Base-by-base conservation (phyloP, 1,140 invertebrate species). In the Sarcophaga peregrina region DNA sequence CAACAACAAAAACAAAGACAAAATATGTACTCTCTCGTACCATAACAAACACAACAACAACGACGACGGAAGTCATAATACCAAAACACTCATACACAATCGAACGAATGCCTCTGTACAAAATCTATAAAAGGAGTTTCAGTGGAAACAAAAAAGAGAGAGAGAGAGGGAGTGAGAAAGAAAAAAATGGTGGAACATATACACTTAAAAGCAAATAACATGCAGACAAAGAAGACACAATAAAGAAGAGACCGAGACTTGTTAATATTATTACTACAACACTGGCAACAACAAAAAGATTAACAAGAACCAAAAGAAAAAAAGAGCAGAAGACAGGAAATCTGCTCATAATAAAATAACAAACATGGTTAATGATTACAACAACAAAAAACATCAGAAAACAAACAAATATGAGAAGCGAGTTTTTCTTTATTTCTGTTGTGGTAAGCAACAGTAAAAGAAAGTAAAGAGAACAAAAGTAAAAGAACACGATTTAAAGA, bases 311-410 rank as follows among this genome's bases (percentile, higher is more conserved):
- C 9, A 73, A 58, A 3, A 7, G 13, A 58, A 13, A 68, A 25
- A 15, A 68, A 20, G 17, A 20, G 5, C 20, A 68, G 62, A 25
- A 68, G 15, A 45, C 37, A 15, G 82, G 72, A 74, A 54, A 74
- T 54, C 52, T 54, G 47, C 45, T 20, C 37, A 58, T 50, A 82
- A 62, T 76, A 54, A 82, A 82, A 74, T 73, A 74, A 76, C 75
- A 74, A 82, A 76, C 54, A 76, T 74, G 72, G 72, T 47, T 68
- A 74, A 72, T 82, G 48, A 75, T 54, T 72, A 74, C 48, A 82
- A 74, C 48, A 82, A 73, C 17, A 68, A 10, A 62, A 6, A 62
- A 62, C 54, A 62, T 7, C 54, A 2, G n/a, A 11, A 62, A 62
- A 68, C n/a, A 8, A 68, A 52, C 8, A 10, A 52, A 10, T 52